Percentiles rank a stretch among this genome's conserved stretches.
Conservation (phyloP, 2,113 vertebrate genomes). For the Myotis yumanensis region DNA sequence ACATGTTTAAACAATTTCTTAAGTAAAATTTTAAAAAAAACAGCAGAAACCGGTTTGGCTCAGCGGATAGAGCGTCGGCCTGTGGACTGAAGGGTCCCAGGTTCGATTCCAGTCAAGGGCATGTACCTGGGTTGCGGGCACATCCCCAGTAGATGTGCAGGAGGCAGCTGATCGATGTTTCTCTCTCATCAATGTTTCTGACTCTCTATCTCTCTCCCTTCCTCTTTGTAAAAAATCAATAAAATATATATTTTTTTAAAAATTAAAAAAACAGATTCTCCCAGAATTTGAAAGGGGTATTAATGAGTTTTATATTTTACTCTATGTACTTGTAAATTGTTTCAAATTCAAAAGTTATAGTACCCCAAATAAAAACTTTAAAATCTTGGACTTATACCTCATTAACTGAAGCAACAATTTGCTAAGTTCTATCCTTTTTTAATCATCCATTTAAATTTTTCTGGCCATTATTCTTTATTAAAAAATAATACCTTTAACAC, state of each 20-base stretch:
- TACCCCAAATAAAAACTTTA: constrained; percentile 25
- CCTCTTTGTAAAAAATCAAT: too few species aligned
- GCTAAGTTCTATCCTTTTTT: not conserved
- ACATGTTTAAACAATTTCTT: not conserved
- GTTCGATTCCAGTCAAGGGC: too few species aligned
- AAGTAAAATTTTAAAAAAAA: not conserved
- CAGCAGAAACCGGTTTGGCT: too few species aligned
- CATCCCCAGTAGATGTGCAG: too few species aligned
- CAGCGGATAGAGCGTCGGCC: too few species aligned
- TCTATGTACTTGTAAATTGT: not conserved
- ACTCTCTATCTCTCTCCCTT: too few species aligned
- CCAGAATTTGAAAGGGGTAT: constrained; percentile 1
- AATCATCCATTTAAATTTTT: constrained; percentile 17
- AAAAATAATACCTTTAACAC: constrained; percentile 8
- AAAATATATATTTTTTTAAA: not conserved
- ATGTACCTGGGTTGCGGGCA: too few species aligned
- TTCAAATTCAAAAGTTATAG: constrained; percentile 32
- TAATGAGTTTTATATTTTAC: constrained; percentile 5
- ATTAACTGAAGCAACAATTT: constrained; percentile 36
- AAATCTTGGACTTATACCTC: not conserved
- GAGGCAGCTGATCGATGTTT: too few species aligned
- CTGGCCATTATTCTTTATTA: not conserved
- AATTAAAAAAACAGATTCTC: not conserved
- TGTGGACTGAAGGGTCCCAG: too few species aligned
- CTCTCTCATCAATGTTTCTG: too few species aligned